phyloP scores from a whole-genome alignment of 2,113 vertebrate species.

The Pagrus major region DNA sequence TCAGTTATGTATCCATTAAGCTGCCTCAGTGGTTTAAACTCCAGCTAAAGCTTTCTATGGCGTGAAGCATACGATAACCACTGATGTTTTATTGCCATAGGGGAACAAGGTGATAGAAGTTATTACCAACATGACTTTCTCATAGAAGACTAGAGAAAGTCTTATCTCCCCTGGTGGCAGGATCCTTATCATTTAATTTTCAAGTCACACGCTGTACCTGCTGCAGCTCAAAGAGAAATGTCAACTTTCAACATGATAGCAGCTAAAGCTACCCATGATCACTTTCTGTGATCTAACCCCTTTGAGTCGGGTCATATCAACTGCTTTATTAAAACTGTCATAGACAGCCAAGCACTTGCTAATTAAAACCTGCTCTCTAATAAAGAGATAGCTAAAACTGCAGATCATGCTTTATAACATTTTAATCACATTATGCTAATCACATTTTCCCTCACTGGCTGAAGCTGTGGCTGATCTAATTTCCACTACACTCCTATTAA shows the following conservation, averaged over 20 bases:
- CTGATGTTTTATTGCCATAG: neutral
- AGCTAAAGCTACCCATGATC: neutral
- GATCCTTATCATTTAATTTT: neutral
- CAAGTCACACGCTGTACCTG: neutral
- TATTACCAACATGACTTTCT: neutral
- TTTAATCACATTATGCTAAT: constrained; percentile 55
- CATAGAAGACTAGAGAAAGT: neutral
- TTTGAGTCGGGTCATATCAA: neutral
- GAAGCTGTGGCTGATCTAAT: constrained; percentile 15
- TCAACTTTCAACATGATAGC: neutral
- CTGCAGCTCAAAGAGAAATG: neutral
- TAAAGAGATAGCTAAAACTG: constrained; percentile 29
- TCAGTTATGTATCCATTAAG: neutral
- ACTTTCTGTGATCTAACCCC: constrained; percentile 10
- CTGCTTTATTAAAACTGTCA: constrained; percentile 42
- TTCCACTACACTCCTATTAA: constrained; percentile 25
- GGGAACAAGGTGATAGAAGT: neutral
- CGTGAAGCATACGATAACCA: neutral
- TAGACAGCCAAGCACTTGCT: constrained; percentile 16
- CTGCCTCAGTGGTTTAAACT: neutral
- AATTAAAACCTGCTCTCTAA: constrained; percentile 49
- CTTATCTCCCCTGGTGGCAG: neutral
- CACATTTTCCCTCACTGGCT: constrained; percentile 22
- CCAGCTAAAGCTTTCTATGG: neutral
- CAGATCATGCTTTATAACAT: constrained; percentile 33